Conservation (phyloP, 1,140 invertebrate species). For the Augochlora pura region DNA sequence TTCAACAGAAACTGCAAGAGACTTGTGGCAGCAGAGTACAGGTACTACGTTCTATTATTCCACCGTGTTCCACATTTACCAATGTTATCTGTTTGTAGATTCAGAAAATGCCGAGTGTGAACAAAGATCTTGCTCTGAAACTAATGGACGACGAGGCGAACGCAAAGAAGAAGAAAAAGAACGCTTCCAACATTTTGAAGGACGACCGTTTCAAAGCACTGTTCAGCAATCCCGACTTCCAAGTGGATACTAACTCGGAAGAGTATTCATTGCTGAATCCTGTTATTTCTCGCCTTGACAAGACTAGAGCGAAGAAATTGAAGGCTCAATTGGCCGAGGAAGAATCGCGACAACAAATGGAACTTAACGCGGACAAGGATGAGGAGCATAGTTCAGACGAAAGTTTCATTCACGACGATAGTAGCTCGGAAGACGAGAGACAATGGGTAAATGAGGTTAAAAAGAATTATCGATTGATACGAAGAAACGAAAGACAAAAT, state of each 20-base stretch:
- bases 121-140: slow-evolving; percentile 92
- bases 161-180: slow-evolving; percentile 83
- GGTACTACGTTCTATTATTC: slow-evolving; percentile 74
- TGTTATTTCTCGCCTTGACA: slow-evolving; percentile 90
- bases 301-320: slow-evolving; percentile 83
- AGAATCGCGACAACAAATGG: slow-evolving; percentile 61
- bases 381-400: slow-evolving; percentile 66
- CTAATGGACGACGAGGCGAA: slow-evolving; percentile 84
- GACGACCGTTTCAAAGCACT: slow-evolving; percentile 94
- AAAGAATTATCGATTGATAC: slow-evolving; percentile 84
- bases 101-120: slow-evolving; percentile 88
- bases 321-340: slow-evolving; percentile 73
- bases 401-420: slow-evolving; percentile 66
- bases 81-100: slow-evolving; percentile 69
- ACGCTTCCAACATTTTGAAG: slow-evolving; percentile 85
- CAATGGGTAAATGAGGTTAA: slow-evolving; percentile 90
- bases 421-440: slow-evolving; percentile 87
- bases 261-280: slow-evolving; percentile 94
- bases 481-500: slow-evolving; percentile 77
- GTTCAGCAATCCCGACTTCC: slow-evolving; percentile 96
- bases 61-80: not conserved
- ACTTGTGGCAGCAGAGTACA: slow-evolving; percentile 89
- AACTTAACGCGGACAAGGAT: slow-evolving; percentile 48
- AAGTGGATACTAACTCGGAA: slow-evolving; percentile 93
- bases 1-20: slow-evolving; percentile 93